Conservation (phyloP, 2,888 invertebrate species). For the Melinaea marsaeus region DNA sequence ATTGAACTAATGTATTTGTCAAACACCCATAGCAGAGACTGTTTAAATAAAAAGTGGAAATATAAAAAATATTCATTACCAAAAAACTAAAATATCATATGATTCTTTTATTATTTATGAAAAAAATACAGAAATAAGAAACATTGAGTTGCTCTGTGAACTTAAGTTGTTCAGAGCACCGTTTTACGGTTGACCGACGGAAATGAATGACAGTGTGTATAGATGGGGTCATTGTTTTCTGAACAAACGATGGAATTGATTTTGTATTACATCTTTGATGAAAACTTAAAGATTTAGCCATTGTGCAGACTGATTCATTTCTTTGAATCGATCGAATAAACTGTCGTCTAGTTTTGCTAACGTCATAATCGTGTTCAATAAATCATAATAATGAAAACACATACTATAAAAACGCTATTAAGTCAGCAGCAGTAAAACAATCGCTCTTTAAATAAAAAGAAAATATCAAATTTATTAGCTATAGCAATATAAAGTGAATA, state of each 20-base stretch:
- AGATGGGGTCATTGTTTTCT: slow-evolving; percentile 57
- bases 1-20: too few relatives aligned
- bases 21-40: too few relatives aligned
- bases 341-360: too few relatives aligned
- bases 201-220: slow-evolving; percentile 35
- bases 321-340: too few relatives aligned
- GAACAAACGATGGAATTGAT: slow-evolving; percentile 64
- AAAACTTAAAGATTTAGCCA: slow-evolving; percentile 54
- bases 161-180: slow-evolving; percentile 31
- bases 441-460: neutral
- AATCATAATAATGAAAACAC: neutral
- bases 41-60: too few relatives aligned
- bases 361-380: too few relatives aligned
- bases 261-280: slow-evolving; percentile 50
- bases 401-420: too few relatives aligned
- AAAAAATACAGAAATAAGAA: slow-evolving; percentile 16
- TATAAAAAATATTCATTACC: too few relatives aligned
- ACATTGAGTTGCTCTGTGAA: slow-evolving; percentile 23
- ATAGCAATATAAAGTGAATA: neutral
- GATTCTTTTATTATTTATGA: neutral
- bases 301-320: slow-evolving; percentile 2
- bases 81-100: too few relatives aligned
- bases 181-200: slow-evolving; percentile 35
- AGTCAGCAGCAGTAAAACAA: neutral
- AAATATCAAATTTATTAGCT: neutral